phyloP scores from a whole-genome alignment of 2,797 vertebrate species.

The Australoheros facetus region DNA sequence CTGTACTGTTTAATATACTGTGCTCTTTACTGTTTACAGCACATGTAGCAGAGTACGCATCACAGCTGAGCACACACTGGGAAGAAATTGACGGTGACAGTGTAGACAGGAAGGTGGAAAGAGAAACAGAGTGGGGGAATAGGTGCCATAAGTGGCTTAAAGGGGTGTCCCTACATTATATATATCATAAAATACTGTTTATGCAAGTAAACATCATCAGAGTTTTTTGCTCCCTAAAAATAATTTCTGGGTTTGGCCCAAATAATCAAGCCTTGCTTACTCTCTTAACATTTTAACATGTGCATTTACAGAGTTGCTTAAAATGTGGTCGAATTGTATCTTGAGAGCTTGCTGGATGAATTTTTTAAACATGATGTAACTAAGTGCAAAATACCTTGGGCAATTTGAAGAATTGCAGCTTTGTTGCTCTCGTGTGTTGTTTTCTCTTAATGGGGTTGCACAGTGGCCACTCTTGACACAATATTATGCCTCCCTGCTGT shows the following conservation, averaged over 20 bases:
- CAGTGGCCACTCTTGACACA: neutral
- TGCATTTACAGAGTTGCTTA: neutral
- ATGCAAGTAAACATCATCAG: too few relatives aligned
- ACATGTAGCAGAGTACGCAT: neutral
- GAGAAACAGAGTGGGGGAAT: too few relatives aligned
- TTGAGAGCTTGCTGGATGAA: neutral
- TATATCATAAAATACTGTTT: too few relatives aligned
- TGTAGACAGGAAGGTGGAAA: too few relatives aligned
- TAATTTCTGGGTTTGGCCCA: too few relatives aligned
- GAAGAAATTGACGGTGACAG: too few relatives aligned
- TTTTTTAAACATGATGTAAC: constrained; percentile 41
- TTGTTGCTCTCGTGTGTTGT: constrained; percentile 4
- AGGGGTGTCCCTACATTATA: too few relatives aligned
- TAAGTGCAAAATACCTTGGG: constrained; percentile 24
- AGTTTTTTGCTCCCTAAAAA: too few relatives aligned
- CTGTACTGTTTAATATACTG: neutral
- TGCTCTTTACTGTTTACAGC: neutral
- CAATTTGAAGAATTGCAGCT: constrained; percentile 9
- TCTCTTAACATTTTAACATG: too few relatives aligned
- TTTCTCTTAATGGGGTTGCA: neutral
- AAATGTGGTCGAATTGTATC: neutral
- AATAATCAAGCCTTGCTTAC: too few relatives aligned
- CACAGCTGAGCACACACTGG: too few relatives aligned
- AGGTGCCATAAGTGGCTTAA: too few relatives aligned
- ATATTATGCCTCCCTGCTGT: neutral